Conservation (phyloP, 92 coral and sea anemone genomes). For the Siderastrea siderea region DNA sequence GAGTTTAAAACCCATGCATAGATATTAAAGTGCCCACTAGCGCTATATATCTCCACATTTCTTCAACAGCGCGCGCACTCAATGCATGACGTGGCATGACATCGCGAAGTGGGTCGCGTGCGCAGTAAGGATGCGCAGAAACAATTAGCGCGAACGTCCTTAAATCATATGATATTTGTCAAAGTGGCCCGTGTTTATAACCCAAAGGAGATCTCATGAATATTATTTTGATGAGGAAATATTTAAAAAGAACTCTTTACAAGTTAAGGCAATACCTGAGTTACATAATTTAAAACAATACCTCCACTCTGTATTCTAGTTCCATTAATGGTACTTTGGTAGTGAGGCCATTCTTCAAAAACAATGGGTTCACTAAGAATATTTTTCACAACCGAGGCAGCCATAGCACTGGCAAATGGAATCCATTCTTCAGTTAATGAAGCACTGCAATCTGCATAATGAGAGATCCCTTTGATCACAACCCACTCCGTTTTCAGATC, state of each 20-base stretch:
- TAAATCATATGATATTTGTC: too few species aligned
- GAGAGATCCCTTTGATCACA: slow-evolving; percentile 60
- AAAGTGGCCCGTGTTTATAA: too few species aligned
- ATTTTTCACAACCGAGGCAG: slow-evolving; percentile 60
- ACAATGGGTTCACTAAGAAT: background rate
- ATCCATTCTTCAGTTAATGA: slow-evolving; percentile 39
- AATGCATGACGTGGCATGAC: too few species aligned
- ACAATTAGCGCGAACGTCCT: too few species aligned
- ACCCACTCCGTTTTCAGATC: slow-evolving; percentile 62
- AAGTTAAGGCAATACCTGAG: background rate
- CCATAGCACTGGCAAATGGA: slow-evolving; percentile 68
- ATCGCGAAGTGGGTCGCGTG: too few species aligned
- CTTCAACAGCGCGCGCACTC: too few species aligned
- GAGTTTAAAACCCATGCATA: too few species aligned
- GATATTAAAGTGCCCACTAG: too few species aligned
- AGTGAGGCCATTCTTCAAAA: slow-evolving; percentile 57
- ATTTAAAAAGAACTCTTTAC: background rate
- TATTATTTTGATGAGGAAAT: too few species aligned
- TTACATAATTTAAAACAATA: background rate
- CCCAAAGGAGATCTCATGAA: too few species aligned
- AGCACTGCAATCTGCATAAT: slow-evolving; percentile 53
- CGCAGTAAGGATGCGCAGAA: too few species aligned
- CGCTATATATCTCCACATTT: too few species aligned
- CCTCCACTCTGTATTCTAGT: background rate
- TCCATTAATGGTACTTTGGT: background rate